A percentile compares a stretch with the other conserved stretches of the same genome.
phyloP scores from a whole-genome alignment of 1,140 invertebrate genomes.

The Caerostris extrusa region DNA sequence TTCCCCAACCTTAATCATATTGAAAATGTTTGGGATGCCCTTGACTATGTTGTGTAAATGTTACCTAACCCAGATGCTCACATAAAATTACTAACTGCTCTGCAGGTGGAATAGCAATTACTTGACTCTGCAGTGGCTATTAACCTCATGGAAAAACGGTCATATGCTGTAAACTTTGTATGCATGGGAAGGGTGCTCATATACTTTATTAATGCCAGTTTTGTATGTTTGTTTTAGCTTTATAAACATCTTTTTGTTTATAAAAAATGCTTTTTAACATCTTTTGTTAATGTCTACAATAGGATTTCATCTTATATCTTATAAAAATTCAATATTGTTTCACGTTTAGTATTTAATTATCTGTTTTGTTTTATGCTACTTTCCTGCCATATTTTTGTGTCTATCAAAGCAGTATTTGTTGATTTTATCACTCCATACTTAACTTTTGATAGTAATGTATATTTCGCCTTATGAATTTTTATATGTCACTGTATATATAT shows the following conservation, averaged over 20 bases:
- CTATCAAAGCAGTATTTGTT: no score
- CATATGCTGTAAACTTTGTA: not conserved
- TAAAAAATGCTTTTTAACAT: not conserved
- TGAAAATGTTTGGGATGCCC: conserved; percentile 18
- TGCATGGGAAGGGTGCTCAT: not conserved
- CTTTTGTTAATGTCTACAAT: not conserved
- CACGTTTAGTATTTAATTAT: not conserved
- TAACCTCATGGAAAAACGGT: not conserved
- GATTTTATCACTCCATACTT: no score
- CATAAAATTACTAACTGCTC: not conserved
- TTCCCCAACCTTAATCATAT: conserved; percentile 17
- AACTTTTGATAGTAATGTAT: no score
- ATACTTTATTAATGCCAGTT: not conserved
- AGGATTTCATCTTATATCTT: conserved; percentile 10
- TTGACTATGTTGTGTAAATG: not conserved
- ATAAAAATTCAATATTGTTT: conserved; percentile 15
- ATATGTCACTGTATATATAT: no score
- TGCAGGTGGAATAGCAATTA: not conserved
- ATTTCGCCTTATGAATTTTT: no score
- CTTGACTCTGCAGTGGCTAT: not conserved
- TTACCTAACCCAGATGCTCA: not conserved
- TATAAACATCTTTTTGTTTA: not conserved
- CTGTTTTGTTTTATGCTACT: not conserved
- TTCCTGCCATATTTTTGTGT: no score
- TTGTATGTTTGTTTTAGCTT: no score